Percentiles rank a stretch among this genome's conserved stretches.
Conservation (phyloP, 2,888 invertebrate species). For the Lacanobia oleracea region DNA sequence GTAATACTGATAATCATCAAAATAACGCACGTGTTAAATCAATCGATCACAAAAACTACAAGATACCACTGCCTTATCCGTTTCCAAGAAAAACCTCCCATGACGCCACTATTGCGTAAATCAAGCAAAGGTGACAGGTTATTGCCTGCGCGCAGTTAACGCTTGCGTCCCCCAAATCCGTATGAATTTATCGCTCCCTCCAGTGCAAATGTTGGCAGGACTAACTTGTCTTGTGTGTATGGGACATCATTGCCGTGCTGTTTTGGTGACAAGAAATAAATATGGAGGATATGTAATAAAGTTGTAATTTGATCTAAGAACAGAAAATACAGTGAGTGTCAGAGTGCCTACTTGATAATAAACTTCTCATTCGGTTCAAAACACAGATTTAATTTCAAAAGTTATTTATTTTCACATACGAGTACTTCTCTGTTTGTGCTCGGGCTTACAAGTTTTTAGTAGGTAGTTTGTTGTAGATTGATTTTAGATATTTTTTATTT, state of each 20-base stretch:
- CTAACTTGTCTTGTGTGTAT: slow-evolving; percentile 57
- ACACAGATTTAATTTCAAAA: background rate
- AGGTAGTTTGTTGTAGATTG: too few relatives aligned
- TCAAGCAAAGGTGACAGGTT: slow-evolving; percentile 75
- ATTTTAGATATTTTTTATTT: background rate
- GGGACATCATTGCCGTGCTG: slow-evolving; percentile 50
- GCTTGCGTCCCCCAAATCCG: slow-evolving; percentile 72
- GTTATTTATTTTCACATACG: background rate
- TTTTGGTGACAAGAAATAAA: slow-evolving; percentile 38
- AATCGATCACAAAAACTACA: slow-evolving; percentile 38
- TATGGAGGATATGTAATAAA: slow-evolving; percentile 19
- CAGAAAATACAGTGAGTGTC: background rate
- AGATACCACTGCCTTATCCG: slow-evolving; percentile 22
- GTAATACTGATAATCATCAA: slow-evolving; percentile 5
- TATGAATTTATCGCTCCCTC: slow-evolving; percentile 74
- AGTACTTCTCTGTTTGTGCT: background rate
- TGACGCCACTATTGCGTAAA: slow-evolving; percentile 70
- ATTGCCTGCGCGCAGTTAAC: slow-evolving; percentile 78
- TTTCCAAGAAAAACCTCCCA: slow-evolving; percentile 46
- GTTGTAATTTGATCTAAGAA: background rate
- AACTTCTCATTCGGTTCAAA: background rate
- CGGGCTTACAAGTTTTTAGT: background rate
- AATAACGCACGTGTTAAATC: slow-evolving; percentile 5
- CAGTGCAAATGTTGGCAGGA: slow-evolving; percentile 59
- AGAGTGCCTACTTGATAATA: too few relatives aligned